phyloP scores from a whole-genome alignment of 2,888 invertebrate genomes.

The Perdita meconis region DNA sequence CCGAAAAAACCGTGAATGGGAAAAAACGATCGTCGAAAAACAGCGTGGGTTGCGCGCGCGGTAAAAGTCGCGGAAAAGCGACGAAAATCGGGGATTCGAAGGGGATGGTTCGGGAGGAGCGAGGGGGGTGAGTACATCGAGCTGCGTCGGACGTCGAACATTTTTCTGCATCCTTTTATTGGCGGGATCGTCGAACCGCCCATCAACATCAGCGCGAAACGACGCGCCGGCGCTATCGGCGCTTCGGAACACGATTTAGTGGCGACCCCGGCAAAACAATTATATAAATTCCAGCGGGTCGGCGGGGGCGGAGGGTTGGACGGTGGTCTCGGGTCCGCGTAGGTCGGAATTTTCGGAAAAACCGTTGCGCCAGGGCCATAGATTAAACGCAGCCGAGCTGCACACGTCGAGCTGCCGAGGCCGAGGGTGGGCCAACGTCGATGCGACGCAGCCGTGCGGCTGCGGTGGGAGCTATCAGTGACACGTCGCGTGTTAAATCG shows the following conservation, averaged over 20 bases:
- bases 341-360: constrained; percentile 80
- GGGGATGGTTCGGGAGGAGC: too few relatives aligned
- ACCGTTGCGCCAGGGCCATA: constrained; percentile 77
- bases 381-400: constrained; percentile 80
- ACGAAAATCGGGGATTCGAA: constrained; percentile 31
- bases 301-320: constrained; percentile 9
- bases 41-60: constrained; percentile 25
- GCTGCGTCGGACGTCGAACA: constrained; percentile 62
- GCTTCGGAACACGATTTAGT: constrained; percentile 78
- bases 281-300: constrained; percentile 80
- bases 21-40: constrained; percentile 3
- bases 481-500: constrained; percentile 82
- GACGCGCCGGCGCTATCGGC: constrained; percentile 72
- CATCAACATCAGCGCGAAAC: constrained; percentile 79
- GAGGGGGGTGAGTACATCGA: constrained; percentile 8
- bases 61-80: constrained; percentile 35
- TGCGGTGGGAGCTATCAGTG: constrained; percentile 79
- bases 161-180: constrained; percentile 77
- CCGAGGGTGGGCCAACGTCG: constrained; percentile 44
- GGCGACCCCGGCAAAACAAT: constrained; percentile 82
- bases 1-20: neutral
- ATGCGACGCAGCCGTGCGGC: constrained; percentile 40
- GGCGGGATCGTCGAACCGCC: constrained; percentile 77
- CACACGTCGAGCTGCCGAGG: constrained; percentile 61
- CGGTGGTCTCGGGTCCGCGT: constrained; percentile 45